Evolutionary conservation across 2,888 invertebrate genomes (phyloP), one percentile per base, ranked within the genome.

Genomic region (Microplitis manilae): DNA sequence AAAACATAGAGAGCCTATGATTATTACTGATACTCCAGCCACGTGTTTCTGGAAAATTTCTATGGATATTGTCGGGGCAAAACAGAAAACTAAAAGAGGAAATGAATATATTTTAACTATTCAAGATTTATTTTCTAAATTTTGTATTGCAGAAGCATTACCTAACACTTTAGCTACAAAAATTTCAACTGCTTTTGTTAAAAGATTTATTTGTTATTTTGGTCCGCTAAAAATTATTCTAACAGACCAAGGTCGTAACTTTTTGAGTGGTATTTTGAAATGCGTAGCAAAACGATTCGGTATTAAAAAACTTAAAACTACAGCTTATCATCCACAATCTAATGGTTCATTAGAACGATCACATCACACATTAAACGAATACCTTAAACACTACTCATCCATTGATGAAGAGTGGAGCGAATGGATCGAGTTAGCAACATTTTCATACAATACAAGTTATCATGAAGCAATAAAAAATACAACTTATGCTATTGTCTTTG

Each of bases 181-280:
- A 77, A 77, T 83, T 1, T 80, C 80, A 1, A 77, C 80, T 13
- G 80, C 80, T 0, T 79, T 83, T 20, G 68, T 83, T 2, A 80
- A 82, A 62, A 17, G 78, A 1, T 81, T 82, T 8, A 76, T 84
- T 6, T 78, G 80, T 20, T 69, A 69, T n/a, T n/a, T n/a, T n/a
- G n/a, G n/a, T n/a, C n/a, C n/a, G n/a, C n/a, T n/a, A n/a, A n/a
- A n/a, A n/a, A 20, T 20, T 20, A 20, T 81, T 0, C 15, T 84
- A 9, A 83, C 83, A 0, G 84, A 85, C 41, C 82, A 82, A 74
- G 83, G 84, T 0, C 70, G 78, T 7, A 81, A 83, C 64, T 84
- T 84, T 20, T 13, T 79, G 1, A 81, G 82, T 6, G 50, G 64
- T 0, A 30, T 84, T 5, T 77, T 84, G 61, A 61, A 75, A 64